Conservation (phyloP, 2,888 invertebrate species). For the Spisula solida region DNA sequence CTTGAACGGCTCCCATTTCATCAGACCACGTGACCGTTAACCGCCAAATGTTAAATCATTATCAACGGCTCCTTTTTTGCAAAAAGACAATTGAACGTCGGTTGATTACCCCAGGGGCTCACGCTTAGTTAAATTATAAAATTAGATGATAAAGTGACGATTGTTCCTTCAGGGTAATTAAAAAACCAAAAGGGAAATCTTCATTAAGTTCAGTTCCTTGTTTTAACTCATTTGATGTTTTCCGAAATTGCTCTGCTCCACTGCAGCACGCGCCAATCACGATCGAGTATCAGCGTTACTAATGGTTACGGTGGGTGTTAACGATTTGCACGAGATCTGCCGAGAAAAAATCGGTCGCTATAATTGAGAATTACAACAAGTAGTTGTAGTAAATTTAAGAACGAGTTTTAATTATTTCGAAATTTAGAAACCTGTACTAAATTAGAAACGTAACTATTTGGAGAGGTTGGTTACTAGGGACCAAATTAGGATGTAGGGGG, state of each 20-base stretch:
- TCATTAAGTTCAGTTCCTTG: slow-evolving; percentile 13
- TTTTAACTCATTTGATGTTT: slow-evolving; percentile 25
- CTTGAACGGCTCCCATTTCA: slow-evolving; percentile 2
- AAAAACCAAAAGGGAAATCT: slow-evolving; percentile 33
- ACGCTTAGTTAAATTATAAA: slow-evolving; percentile 49
- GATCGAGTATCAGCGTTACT: not conserved
- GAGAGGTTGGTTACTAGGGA: slow-evolving; percentile 15
- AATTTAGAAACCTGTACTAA: slow-evolving; percentile 17
- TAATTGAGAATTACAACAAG: slow-evolving; percentile 23
- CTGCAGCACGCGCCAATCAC: not conserved
- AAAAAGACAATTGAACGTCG: slow-evolving; percentile 38
- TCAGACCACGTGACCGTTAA: not conserved
- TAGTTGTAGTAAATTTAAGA: slow-evolving; percentile 22
- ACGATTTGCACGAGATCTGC: slow-evolving; percentile 19
- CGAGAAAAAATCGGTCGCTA: slow-evolving; percentile 10
- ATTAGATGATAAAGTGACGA: slow-evolving; percentile 48
- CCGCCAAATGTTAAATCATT: slow-evolving; percentile 22
- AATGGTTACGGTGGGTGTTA: slow-evolving; percentile 18
- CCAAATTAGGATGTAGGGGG: not conserved
- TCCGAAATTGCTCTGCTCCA: not conserved
- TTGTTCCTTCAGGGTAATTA: slow-evolving; percentile 50
- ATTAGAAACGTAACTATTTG: slow-evolving; percentile 25
- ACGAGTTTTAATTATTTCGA: slow-evolving; percentile 27
- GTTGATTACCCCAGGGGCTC: slow-evolving; percentile 49
- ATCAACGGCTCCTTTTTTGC: slow-evolving; percentile 17